phyloP scores from a whole-genome alignment of 2,113 vertebrate species.

The Verasper variegatus region DNA sequence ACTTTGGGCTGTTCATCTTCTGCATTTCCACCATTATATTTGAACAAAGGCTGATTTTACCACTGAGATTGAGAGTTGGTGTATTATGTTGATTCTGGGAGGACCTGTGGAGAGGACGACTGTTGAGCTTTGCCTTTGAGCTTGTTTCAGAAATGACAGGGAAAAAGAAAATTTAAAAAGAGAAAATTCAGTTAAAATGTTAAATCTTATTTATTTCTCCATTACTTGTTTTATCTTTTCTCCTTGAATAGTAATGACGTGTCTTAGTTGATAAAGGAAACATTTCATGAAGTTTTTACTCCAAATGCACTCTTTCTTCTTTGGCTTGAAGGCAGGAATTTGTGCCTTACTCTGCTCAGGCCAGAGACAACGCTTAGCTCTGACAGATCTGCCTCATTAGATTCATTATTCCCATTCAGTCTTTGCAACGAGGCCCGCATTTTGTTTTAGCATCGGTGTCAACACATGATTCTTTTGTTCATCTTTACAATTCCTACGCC shows the following conservation, averaged over 20 bases:
- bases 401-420: conserved; percentile 44
- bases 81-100: conserved; percentile 32
- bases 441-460: conserved; percentile 37
- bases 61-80: conserved; percentile 38
- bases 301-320: conserved; percentile 3
- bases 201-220: background rate
- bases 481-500: conserved; percentile 16
- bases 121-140: conserved; percentile 11
- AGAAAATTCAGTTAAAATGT: background rate
- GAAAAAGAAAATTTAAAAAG: background rate
- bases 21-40: conserved; percentile 32
- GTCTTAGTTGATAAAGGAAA: conserved; percentile 10
- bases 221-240: background rate
- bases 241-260: conserved; percentile 6
- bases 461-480: conserved; percentile 33
- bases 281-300: conserved; percentile 14
- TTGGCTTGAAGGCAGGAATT: conserved; percentile 15
- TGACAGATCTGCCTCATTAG: conserved; percentile 51
- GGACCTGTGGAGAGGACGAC: conserved; percentile 31
- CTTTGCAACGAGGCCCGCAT: conserved; percentile 12
- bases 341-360: conserved; percentile 13
- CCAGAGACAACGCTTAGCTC: conserved; percentile 31
- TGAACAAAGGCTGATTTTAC: conserved; percentile 64
- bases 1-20: conserved; percentile 50
- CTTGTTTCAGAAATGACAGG: conserved; percentile 32